Conservation (phyloP, 2,888 invertebrate species). For the Neria commutata region DNA sequence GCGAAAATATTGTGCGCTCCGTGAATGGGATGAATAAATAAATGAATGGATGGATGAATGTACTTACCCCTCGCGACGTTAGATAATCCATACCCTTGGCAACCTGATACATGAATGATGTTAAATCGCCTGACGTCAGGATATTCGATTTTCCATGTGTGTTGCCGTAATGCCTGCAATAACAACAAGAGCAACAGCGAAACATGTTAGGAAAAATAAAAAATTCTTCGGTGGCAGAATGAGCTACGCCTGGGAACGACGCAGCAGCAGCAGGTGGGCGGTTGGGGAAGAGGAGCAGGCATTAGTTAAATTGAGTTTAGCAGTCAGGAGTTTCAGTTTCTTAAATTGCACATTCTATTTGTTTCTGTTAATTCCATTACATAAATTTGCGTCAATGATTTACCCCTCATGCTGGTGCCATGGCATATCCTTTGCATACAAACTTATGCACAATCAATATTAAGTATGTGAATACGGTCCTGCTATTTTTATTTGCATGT, state of each 20-base stretch:
- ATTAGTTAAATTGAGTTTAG: constrained; percentile 6
- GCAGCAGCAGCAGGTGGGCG: not conserved
- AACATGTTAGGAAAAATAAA: not conserved
- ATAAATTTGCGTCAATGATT: no score
- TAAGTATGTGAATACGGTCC: not conserved
- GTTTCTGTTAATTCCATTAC: constrained; percentile 17
- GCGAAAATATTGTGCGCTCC: not conserved
- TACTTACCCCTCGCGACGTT: constrained; percentile 79
- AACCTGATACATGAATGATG: constrained; percentile 90
- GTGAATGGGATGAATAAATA: not conserved
- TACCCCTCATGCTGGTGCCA: no score
- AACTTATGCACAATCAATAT: not conserved
- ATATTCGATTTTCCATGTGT: constrained; percentile 72
- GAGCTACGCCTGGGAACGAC: not conserved
- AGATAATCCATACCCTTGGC: constrained; percentile 89
- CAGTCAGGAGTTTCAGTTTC: constrained; percentile 14
- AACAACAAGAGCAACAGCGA: constrained; percentile 12
- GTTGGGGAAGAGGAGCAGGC: not conserved
- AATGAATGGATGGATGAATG: not conserved
- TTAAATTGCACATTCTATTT: constrained; percentile 24
- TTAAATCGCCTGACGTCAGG: constrained; percentile 84
- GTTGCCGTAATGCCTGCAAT: constrained; percentile 60
- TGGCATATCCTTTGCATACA: not conserved
- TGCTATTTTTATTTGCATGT: not conserved
- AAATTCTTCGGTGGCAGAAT: not conserved